Evolutionary conservation across 2,888 invertebrate species (phyloP).

Genomic region (Euspilapteryx auroguttella): DNA sequence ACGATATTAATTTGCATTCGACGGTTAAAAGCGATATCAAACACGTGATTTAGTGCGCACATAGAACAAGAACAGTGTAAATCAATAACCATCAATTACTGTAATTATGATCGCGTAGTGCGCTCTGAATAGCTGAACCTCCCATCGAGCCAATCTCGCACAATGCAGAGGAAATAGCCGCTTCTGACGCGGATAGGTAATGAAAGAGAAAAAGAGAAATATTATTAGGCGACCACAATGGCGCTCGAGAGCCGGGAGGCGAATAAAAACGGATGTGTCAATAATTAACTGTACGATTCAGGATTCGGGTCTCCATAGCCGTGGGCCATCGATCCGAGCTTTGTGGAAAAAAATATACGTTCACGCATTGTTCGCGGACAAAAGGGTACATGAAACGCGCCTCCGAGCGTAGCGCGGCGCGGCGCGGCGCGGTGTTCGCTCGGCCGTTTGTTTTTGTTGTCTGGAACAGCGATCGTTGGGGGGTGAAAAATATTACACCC

Average conservation of each 20-base stretch:
- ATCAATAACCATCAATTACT: conserved; percentile 3
- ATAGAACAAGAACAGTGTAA: conserved; percentile 1
- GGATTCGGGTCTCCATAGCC: conserved; percentile 35
- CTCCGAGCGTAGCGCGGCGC: conserved; percentile 4
- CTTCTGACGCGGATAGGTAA: no score
- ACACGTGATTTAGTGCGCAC: no score
- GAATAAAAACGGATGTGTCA: conserved; percentile 56
- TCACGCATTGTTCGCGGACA: conserved; percentile 35
- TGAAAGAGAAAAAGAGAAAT: conserved; percentile 30
- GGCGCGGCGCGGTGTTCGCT: conserved; percentile 4
- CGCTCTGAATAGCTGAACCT: no score
- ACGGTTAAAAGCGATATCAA: no score
- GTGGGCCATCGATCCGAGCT: conserved; percentile 38
- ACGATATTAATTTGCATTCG: no score
- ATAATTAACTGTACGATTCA: conserved; percentile 55
- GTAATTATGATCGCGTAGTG: conserved; percentile 1
- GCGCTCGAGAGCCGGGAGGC: conserved; percentile 17
- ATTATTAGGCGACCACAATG: conserved; percentile 37
- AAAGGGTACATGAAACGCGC: conserved; percentile 13
- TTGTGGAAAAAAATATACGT: conserved; percentile 29
- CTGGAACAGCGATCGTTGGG: conserved; percentile 12
- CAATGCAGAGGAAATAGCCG: conserved; percentile 47
- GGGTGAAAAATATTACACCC: conserved; percentile 60
- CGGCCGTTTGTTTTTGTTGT: conserved; percentile 31
- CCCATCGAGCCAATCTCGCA: no score